Evolutionary conservation across 2,888 invertebrate species (phyloP).

Genomic region (Lathronympha strigana): DNA sequence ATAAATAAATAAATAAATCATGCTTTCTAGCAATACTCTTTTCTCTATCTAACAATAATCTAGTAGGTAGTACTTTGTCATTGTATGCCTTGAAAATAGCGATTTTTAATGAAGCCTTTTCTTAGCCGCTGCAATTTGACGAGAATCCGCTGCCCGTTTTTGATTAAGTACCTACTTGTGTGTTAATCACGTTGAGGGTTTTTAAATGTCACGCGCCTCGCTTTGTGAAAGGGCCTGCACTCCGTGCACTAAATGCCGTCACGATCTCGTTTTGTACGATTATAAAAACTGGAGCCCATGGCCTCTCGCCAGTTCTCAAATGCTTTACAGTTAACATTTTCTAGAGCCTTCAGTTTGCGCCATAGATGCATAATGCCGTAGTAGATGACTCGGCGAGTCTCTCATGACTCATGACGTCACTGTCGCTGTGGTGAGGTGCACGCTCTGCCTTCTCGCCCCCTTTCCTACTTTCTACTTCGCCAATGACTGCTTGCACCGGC

Average conservation of each 20-base stretch:
- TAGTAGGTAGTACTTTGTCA: background rate
- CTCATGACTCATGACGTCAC: slow-evolving; percentile 44
- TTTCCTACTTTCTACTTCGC: slow-evolving; percentile 60
- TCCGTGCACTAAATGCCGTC: slow-evolving; percentile 69
- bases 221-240: slow-evolving; percentile 67
- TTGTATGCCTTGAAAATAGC: background rate
- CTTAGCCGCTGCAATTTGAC: background rate
- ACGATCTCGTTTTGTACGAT: slow-evolving; percentile 65
- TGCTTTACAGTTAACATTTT: slow-evolving; percentile 38
- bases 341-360: slow-evolving; percentile 40
- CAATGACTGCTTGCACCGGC: slow-evolving; percentile 43
- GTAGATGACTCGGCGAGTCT: slow-evolving; percentile 53
- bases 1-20: too few relatives aligned
- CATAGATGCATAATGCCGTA: slow-evolving; percentile 16
- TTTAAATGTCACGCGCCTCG: slow-evolving; percentile 68
- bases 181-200: slow-evolving; percentile 54
- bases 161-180: slow-evolving; percentile 39
- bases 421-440: slow-evolving; percentile 44
- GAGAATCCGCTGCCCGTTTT: slow-evolving; percentile 40
- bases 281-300: slow-evolving; percentile 55
- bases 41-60: background rate
- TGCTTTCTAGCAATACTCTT: background rate
- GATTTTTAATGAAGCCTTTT: slow-evolving; percentile 10
- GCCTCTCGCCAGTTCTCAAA: slow-evolving; percentile 43
- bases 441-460: slow-evolving; percentile 53